Evolutionary conservation across 2,113 vertebrate species (phyloP).

Genomic region (Limnothrissa miodon): DNA sequence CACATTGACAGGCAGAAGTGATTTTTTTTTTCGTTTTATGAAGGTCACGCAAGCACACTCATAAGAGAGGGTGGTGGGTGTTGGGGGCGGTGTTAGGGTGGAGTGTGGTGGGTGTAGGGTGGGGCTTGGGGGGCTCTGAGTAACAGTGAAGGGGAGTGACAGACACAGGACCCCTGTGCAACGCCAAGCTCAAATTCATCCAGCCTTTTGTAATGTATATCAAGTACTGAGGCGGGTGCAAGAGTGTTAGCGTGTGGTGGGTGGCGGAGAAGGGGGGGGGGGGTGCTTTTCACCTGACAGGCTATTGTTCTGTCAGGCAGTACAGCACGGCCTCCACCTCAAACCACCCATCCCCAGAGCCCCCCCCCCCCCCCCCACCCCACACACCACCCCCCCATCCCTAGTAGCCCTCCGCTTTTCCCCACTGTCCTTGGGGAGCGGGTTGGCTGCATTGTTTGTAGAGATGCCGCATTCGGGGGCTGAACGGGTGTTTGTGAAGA

Average conservation of each 20-base stretch:
- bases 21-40: background rate
- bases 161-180: constrained; percentile 30
- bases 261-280: constrained; percentile 41
- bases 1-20: background rate
- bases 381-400: constrained; percentile 35
- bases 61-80: constrained; percentile 42
- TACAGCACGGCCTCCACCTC: constrained; percentile 33
- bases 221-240: constrained; percentile 50
- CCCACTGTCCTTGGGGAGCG: constrained; percentile 59
- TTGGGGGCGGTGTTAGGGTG: constrained; percentile 14
- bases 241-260: background rate
- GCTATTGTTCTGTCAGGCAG: constrained; percentile 62
- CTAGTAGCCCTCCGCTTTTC: constrained; percentile 16
- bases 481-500: constrained; percentile 73
- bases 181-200: constrained; percentile 50
- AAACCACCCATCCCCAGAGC: constrained; percentile 46
- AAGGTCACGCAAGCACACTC: constrained; percentile 10
- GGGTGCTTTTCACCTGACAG: constrained; percentile 76
- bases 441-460: constrained; percentile 82
- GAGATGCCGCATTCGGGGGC: constrained; percentile 68
- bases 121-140: constrained; percentile 21
- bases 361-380: constrained; percentile 60
- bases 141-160: constrained; percentile 23
- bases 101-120: constrained; percentile 35
- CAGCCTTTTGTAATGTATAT: constrained; percentile 83